These are phyloP conservation scores for Gerris buenoi DNA, from an alignment of 1,140 invertebrate genomes.

Conservation along the genomic window DNA sequence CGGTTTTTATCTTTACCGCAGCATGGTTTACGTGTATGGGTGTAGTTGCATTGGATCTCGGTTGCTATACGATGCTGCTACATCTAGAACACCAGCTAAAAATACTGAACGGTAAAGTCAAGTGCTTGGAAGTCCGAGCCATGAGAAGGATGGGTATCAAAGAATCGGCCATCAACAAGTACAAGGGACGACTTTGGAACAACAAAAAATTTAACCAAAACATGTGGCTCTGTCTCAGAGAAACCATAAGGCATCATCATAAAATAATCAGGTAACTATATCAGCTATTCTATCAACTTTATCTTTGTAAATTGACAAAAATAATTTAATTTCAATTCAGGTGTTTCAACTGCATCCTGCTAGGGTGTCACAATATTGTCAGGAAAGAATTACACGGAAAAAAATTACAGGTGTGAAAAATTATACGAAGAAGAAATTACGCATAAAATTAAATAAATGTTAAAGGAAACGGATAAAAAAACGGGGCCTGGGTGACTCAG, in stretches of 20 bases:
- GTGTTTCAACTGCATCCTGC: no score
- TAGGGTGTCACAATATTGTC: no score
- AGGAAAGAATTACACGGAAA: no score
- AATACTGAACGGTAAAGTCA: not conserved
- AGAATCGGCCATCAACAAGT: not conserved
- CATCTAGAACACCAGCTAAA: not conserved
- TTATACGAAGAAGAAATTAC: no score
- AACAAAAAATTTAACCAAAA: not conserved
- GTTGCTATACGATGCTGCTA: not conserved
- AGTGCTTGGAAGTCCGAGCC: not conserved
- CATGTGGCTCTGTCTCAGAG: not conserved
- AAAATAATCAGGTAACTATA: not conserved
- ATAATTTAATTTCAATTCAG: no score
- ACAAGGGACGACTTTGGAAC: not conserved
- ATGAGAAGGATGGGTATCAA: not conserved
- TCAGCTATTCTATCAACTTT: no score
- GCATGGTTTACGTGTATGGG: not conserved
- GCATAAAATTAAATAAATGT: no score
- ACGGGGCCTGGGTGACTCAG: no score
- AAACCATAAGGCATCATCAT: not conserved
- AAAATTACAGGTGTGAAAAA: no score
- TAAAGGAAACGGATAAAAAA: no score
- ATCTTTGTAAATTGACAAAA: no score
- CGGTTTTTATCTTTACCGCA: not conserved
- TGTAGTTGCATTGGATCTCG: not conserved